A percentile compares a stretch with the other conserved stretches of the same genome.
These are phyloP conservation scores for Sinelater perroti DNA, from an alignment of 2,888 invertebrate species.

Conservation along the genomic window DNA sequence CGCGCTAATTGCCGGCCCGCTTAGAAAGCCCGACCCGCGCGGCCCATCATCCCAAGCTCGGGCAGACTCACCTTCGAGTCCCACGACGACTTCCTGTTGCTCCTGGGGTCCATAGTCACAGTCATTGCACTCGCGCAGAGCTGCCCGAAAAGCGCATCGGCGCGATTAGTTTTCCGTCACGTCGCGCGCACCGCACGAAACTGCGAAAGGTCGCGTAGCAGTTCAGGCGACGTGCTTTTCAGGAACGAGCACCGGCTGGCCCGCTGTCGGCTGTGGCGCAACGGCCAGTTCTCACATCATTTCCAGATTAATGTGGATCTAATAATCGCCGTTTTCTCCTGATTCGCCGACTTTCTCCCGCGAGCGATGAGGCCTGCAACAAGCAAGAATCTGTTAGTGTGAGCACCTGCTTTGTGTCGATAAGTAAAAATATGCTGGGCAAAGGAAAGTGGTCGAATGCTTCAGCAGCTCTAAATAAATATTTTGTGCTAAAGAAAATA, in stretches of 20 bases:
- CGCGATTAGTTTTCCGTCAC: conserved; percentile 32
- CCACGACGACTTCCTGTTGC: conserved; percentile 63
- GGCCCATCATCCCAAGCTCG: too few species aligned
- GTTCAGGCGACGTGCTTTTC: conserved; percentile 34
- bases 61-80: conserved; percentile 67
- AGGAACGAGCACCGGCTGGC: too few species aligned
- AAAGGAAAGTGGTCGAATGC: too few species aligned
- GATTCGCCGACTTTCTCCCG: conserved; percentile 27
- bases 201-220: conserved; percentile 34
- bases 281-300: conserved; percentile 33
- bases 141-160: conserved; percentile 32
- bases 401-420: too few species aligned
- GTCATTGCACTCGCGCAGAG: conserved; percentile 54
- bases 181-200: conserved; percentile 34
- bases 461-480: too few species aligned
- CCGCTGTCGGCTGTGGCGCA: too few species aligned
- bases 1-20: too few species aligned
- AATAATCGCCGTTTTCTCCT: conserved; percentile 30
- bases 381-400: too few species aligned
- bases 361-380: conserved; percentile 26
- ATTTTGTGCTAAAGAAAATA: too few species aligned
- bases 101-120: conserved; percentile 63
- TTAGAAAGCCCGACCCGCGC: too few species aligned
- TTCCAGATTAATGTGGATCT: conserved; percentile 14
- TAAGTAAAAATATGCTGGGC: too few species aligned